phyloP scores from a whole-genome alignment of 2,113 vertebrate genomes.

The Vombatus ursinus region DNA sequence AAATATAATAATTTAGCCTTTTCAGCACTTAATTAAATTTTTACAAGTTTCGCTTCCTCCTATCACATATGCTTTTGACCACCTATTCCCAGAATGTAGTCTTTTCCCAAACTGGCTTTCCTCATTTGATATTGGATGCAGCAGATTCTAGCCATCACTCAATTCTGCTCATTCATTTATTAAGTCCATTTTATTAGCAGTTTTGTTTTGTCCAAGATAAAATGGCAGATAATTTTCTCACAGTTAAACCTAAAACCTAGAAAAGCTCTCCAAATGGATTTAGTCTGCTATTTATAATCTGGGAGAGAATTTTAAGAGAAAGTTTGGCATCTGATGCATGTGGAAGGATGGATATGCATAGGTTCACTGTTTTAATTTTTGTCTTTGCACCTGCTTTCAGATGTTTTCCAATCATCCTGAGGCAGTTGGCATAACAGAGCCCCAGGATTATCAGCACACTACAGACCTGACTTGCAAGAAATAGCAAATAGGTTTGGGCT shows the following conservation, averaged over 20 bases:
- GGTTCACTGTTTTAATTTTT: not conserved
- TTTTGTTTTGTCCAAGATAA: constrained; percentile 43
- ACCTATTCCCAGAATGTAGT: constrained; percentile 64
- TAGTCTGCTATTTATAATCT: not conserved
- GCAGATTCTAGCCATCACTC: constrained; percentile 57
- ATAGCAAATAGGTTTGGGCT: not conserved
- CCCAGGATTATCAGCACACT: not conserved
- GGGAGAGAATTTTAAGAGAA: not conserved
- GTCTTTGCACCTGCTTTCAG: not conserved
- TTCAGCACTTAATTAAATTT: constrained; percentile 50
- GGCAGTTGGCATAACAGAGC: not conserved
- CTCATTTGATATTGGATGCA: constrained; percentile 56
- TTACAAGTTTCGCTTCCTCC: constrained; percentile 56
- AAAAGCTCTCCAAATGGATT: not conserved
- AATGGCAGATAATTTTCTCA: constrained; percentile 22
- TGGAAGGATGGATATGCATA: not conserved
- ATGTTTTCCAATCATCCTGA: not conserved
- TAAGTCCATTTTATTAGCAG: constrained; percentile 38
- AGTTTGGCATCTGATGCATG: not conserved
- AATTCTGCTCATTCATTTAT: constrained; percentile 40
- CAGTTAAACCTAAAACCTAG: not conserved
- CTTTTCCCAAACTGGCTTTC: constrained; percentile 47
- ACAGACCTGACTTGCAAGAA: not conserved
- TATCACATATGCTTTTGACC: constrained; percentile 56
- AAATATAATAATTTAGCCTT: constrained; percentile 40